phyloP scores from a whole-genome alignment of 2,888 invertebrate genomes.

The Urechis unicinctus region DNA sequence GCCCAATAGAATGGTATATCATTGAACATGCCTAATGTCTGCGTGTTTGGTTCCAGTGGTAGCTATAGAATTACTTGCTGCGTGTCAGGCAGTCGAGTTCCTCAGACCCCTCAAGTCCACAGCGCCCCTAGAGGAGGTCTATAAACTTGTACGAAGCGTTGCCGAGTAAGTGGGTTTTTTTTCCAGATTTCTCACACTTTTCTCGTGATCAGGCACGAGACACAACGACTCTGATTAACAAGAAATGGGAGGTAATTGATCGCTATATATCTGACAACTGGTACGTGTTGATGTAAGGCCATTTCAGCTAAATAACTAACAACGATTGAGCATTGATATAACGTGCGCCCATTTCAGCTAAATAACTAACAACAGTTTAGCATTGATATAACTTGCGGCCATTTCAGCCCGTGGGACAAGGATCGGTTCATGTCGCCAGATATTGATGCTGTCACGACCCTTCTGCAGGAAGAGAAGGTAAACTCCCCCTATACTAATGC shows the following conservation, averaged over 20 bases:
- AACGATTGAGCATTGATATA: no score
- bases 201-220: no score
- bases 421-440: no score
- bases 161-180: constrained; percentile 28
- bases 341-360: no score
- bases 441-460: constrained; percentile 57
- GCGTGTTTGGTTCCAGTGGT: constrained; percentile 51
- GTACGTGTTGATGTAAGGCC: constrained; percentile 44
- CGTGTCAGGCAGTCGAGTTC: constrained; percentile 65
- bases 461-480: constrained; percentile 51
- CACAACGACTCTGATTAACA: no score
- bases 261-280: neutral
- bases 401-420: no score
- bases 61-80: constrained; percentile 62
- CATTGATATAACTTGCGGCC: no score
- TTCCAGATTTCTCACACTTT: neutral
- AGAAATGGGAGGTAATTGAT: no score
- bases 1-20: no score
- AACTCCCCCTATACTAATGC: no score
- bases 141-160: constrained; percentile 56
- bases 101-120: constrained; percentile 61
- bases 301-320: no score
- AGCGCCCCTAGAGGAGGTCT: constrained; percentile 61
- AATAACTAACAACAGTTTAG: no score
- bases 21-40: neutral